Evolutionary conservation across 2,797 vertebrate genomes (phyloP).

Genomic region (Melanogrammus aeglefinus): DNA sequence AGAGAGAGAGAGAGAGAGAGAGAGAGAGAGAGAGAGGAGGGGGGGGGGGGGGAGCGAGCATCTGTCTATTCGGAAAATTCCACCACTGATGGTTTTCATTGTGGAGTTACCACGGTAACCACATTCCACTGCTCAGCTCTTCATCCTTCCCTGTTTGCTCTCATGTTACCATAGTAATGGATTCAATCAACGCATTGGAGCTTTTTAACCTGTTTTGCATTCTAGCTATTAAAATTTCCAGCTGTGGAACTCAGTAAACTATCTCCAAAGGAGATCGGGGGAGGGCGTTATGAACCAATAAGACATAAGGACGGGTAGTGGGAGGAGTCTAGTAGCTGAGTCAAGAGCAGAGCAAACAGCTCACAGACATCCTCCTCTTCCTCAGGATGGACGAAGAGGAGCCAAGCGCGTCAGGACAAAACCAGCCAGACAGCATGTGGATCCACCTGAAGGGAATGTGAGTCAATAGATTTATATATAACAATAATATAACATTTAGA

Average conservation of each 20-base stretch:
- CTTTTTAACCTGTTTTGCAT: slow-evolving; percentile 5
- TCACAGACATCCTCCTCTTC: slow-evolving; percentile 4
- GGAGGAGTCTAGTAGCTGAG: slow-evolving; percentile 2
- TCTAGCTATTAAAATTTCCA: neutral
- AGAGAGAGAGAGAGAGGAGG: neutral
- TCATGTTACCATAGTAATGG: slow-evolving; percentile 1
- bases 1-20: neutral
- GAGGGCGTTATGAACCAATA: neutral
- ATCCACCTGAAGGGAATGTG: slow-evolving; percentile 12
- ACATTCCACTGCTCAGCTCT: neutral
- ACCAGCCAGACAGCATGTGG: slow-evolving; percentile 5
- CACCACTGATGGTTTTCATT: slow-evolving; percentile 4
- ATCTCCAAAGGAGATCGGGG: neutral
- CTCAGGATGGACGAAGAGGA: slow-evolving; percentile 6
- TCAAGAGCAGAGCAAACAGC: neutral
- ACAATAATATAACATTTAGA: neutral
- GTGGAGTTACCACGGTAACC: slow-evolving; percentile 11
- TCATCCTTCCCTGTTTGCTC: neutral
- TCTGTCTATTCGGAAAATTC: slow-evolving; percentile 7
- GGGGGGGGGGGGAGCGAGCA: neutral
- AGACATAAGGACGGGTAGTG: neutral
- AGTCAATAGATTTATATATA: neutral
- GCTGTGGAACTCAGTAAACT: slow-evolving; percentile 4
- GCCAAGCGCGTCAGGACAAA: neutral
- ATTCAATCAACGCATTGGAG: neutral